phyloP scores from a whole-genome alignment of 2,113 vertebrate species.

The Caracal caracal region DNA sequence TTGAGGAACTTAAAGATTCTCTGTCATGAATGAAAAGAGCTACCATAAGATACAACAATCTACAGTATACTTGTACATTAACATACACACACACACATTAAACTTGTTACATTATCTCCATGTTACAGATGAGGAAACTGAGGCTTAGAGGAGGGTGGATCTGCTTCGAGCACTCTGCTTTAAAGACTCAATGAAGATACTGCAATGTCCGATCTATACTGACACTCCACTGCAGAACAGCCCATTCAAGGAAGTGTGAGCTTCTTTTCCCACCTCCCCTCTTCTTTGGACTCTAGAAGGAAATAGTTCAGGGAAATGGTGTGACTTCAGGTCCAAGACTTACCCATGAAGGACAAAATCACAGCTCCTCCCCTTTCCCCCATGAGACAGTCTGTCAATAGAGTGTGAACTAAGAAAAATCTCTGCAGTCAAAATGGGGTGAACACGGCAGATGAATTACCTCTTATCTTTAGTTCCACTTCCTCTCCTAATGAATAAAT shows the following conservation, averaged over 20 bases:
- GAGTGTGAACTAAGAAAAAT: conserved; percentile 64
- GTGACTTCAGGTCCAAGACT: neutral
- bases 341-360: neutral
- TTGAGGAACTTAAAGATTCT: neutral
- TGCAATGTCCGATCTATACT: neutral
- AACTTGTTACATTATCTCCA: neutral
- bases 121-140: neutral
- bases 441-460: conserved; percentile 34
- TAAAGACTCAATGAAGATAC: neutral
- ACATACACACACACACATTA: neutral
- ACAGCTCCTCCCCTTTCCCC: neutral
- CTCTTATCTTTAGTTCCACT: conserved; percentile 54
- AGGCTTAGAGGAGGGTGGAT: neutral
- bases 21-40: neutral
- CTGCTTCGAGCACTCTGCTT: neutral
- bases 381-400: conserved; percentile 25
- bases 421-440: conserved; percentile 22
- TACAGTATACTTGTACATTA: neutral
- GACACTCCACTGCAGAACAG: neutral
- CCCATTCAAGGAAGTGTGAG: neutral
- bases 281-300: neutral
- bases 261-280: neutral
- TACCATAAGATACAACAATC: neutral
- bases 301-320: neutral
- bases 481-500: conserved; percentile 66